phyloP scores from a whole-genome alignment of 2,888 invertebrate genomes.

The Congeria kusceri region DNA sequence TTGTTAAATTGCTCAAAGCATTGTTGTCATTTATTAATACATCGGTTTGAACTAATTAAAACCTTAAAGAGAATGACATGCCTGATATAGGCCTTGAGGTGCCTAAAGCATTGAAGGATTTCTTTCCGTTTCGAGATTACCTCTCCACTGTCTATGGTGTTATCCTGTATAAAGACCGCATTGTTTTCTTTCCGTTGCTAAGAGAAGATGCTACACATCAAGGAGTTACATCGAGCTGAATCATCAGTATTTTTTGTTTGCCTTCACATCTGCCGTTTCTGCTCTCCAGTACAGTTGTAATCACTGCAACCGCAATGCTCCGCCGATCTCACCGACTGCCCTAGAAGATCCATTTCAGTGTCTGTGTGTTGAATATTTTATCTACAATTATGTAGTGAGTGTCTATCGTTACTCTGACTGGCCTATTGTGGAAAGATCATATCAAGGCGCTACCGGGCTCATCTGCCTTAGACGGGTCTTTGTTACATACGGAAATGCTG shows the following conservation, averaged over 20 bases:
- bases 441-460: conserved; percentile 62
- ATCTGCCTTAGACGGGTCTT: conserved; percentile 64
- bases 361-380: neutral
- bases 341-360: conserved; percentile 1
- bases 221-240: neutral
- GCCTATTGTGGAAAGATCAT: conserved; percentile 70
- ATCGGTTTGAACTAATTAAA: too few relatives aligned
- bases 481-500: conserved; percentile 67
- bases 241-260: neutral
- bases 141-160: too few relatives aligned
- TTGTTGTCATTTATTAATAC: too few relatives aligned
- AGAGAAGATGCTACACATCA: neutral
- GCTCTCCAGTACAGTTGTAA: neutral
- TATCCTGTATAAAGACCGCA: too few relatives aligned
- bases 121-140: too few relatives aligned
- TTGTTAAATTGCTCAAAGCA: too few relatives aligned
- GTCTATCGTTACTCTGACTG: too few relatives aligned
- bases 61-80: too few relatives aligned
- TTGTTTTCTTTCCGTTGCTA: too few relatives aligned
- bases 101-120: too few relatives aligned
- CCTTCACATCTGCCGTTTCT: neutral
- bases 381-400: conserved; percentile 62
- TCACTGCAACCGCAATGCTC: conserved; percentile 1
- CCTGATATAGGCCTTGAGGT: too few relatives aligned
- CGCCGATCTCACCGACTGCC: neutral